Conservation (phyloP, 1,140 invertebrate species). For the Lasaia peninsularis region DNA sequence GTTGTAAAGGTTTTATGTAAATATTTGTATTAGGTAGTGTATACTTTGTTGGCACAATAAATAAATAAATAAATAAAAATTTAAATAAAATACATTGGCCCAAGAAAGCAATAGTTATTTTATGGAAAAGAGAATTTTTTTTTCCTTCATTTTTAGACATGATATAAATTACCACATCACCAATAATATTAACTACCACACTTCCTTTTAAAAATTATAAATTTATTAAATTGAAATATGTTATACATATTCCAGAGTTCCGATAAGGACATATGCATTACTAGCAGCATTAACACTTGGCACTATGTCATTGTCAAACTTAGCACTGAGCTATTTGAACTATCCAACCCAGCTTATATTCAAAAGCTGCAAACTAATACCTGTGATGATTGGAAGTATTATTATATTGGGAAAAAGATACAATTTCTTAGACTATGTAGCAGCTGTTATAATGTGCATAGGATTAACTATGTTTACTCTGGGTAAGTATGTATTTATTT, state of each 20-base stretch:
- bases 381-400: slow-evolving; percentile 94
- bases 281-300: slow-evolving; percentile 92
- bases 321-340: slow-evolving; percentile 96
- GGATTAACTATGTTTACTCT: slow-evolving; percentile 94
- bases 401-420: slow-evolving; percentile 95
- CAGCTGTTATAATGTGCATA: slow-evolving; percentile 92
- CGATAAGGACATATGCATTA: slow-evolving; percentile 87
- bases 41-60: too few species aligned
- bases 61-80: too few species aligned
- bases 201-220: too few species aligned
- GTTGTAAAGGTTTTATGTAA: too few species aligned
- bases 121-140: too few species aligned
- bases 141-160: too few species aligned
- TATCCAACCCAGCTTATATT: slow-evolving; percentile 97
- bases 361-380: slow-evolving; percentile 97
- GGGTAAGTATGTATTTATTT: slow-evolving; percentile 50
- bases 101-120: too few species aligned
- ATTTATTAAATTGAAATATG: too few species aligned
- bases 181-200: too few species aligned
- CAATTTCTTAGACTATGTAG: slow-evolving; percentile 88
- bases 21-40: too few species aligned
- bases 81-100: too few species aligned
- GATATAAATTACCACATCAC: too few species aligned
- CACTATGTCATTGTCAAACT: slow-evolving; percentile 97
- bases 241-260: slow-evolving; percentile 84